phyloP scores from a whole-genome alignment of 2,797 vertebrate genomes.

The Brotula barbata region DNA sequence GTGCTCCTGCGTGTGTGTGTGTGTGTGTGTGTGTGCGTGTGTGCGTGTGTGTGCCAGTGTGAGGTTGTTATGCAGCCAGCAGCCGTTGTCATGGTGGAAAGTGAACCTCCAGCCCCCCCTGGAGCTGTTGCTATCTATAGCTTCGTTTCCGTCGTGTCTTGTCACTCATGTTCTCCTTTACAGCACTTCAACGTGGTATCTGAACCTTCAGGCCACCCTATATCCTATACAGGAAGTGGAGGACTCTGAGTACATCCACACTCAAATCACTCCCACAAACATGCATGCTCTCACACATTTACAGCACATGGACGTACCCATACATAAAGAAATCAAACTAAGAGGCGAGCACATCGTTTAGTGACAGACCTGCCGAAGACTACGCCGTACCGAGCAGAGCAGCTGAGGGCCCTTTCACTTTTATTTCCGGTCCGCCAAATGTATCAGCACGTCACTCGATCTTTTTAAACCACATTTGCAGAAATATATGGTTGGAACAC shows the following conservation, averaged over 20 bases:
- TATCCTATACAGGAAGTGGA: conserved; percentile 54
- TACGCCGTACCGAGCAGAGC: no score
- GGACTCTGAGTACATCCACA: conserved; percentile 22
- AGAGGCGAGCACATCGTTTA: no score
- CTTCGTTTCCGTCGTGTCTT: conserved; percentile 66
- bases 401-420: no score
- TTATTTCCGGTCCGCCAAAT: no score
- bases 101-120: conserved; percentile 36
- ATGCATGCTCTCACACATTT: conserved; percentile 2
- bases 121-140: conserved; percentile 76
- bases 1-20: background rate
- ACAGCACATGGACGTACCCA: background rate
- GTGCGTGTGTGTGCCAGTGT: conserved; percentile 22
- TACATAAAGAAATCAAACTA: background rate
- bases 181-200: conserved; percentile 73
- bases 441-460: no score
- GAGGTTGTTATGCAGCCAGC: conserved; percentile 58
- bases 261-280: conserved; percentile 25
- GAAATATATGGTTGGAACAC: no score
- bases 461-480: no score
- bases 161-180: conserved; percentile 71
- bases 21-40: conserved; percentile 10
- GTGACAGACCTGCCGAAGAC: no score
- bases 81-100: conserved; percentile 56
- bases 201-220: conserved; percentile 74